Conservation (phyloP, 2,797 vertebrate species). For the Echeneis naucrates region DNA sequence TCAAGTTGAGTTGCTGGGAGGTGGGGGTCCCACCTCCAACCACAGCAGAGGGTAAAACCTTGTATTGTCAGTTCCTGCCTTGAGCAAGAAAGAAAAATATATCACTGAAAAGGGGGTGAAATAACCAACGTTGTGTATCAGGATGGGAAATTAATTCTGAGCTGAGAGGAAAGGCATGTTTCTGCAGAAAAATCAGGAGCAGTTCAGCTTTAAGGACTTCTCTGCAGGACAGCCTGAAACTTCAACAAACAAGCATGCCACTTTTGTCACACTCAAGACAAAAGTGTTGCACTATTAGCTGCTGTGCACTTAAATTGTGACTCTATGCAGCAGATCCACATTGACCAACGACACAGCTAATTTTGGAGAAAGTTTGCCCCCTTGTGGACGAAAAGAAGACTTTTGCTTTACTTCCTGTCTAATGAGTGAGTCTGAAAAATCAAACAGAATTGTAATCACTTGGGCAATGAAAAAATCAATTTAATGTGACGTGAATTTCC, state of each 20-base stretch:
- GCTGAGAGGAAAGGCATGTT: slow-evolving; percentile 62
- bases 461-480: slow-evolving; percentile 21
- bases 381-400: slow-evolving; percentile 70
- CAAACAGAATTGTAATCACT: slow-evolving; percentile 26
- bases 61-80: slow-evolving; percentile 75
- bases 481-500: slow-evolving; percentile 32
- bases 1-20: slow-evolving; percentile 70
- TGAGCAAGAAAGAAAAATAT: slow-evolving; percentile 36
- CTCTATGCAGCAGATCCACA: not conserved
- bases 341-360: slow-evolving; percentile 24
- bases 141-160: slow-evolving; percentile 66
- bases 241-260: slow-evolving; percentile 33
- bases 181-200: slow-evolving; percentile 37
- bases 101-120: slow-evolving; percentile 47
- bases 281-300: slow-evolving; percentile 21
- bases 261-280: slow-evolving; percentile 32
- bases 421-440: slow-evolving; percentile 22
- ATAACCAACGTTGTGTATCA: slow-evolving; percentile 57
- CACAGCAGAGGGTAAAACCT: slow-evolving; percentile 70
- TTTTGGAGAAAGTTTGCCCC: slow-evolving; percentile 79
- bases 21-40: slow-evolving; percentile 57
- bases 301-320: slow-evolving; percentile 15
- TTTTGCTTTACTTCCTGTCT: not conserved
- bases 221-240: slow-evolving; percentile 23
- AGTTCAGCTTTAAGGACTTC: slow-evolving; percentile 24